Evolutionary conservation across 2,888 invertebrate genomes (phyloP).

Genomic region (Plagodis pulveraria): DNA sequence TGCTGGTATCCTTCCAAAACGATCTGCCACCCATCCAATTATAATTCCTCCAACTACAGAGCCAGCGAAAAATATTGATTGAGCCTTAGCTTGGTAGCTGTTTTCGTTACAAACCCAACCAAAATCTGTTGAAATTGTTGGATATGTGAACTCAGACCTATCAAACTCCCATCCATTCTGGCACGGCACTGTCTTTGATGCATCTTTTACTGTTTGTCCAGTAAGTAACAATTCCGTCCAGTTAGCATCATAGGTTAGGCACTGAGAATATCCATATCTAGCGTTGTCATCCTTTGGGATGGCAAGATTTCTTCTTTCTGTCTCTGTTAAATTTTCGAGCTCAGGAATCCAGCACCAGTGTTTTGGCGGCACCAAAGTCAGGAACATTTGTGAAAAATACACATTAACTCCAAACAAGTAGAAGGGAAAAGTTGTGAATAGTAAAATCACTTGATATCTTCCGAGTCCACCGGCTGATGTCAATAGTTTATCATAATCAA

Average conservation of each 20-base stretch:
- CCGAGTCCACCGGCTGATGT: constrained; percentile 50
- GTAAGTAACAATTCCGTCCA: constrained; percentile 55
- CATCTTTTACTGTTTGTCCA: constrained; percentile 43
- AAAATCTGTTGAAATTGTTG: constrained; percentile 61
- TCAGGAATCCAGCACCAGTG: constrained; percentile 54
- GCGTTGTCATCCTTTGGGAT: constrained; percentile 43
- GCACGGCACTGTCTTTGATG: constrained; percentile 57
- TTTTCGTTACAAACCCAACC: constrained; percentile 66
- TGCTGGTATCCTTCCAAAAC: constrained; percentile 62
- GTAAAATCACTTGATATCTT: constrained; percentile 44
- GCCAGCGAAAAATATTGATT: constrained; percentile 62
- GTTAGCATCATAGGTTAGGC: constrained; percentile 53
- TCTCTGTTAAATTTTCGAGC: constrained; percentile 42
- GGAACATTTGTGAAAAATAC: constrained; percentile 47
- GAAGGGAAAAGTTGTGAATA: constrained; percentile 46
- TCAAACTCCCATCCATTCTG: constrained; percentile 66
- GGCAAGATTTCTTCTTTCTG: constrained; percentile 42
- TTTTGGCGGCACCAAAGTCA: constrained; percentile 47
- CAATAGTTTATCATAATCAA: constrained; percentile 46
- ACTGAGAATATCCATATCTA: constrained; percentile 59
- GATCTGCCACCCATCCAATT: constrained; percentile 62
- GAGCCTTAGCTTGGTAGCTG: constrained; percentile 65
- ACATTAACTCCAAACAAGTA: constrained; percentile 45
- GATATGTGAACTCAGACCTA: constrained; percentile 62
- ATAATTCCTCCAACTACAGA: constrained; percentile 61